These are phyloP conservation scores for Aricia artaxerxes DNA, from an alignment of 2,888 invertebrate genomes.

Conservation along the genomic window DNA sequence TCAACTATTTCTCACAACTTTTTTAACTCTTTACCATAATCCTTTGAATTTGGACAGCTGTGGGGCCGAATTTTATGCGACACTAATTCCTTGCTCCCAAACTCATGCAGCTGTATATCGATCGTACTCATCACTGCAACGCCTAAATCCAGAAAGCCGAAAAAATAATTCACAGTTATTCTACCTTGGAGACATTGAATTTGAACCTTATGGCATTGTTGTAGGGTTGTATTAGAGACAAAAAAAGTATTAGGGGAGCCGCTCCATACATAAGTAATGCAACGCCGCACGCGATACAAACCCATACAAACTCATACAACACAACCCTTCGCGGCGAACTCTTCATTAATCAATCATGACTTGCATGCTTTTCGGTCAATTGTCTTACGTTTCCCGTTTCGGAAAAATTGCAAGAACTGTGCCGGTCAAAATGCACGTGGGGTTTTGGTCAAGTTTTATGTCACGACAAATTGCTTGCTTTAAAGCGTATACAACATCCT, in stretches of 20 bases:
- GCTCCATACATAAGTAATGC: conserved; percentile 75
- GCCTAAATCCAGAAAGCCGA: conserved; percentile 65
- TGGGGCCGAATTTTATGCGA: neutral
- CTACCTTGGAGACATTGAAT: neutral
- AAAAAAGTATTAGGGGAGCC: conserved; percentile 58
- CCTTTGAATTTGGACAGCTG: neutral
- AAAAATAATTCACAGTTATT: neutral
- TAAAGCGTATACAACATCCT: neutral
- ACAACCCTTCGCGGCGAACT: conserved; percentile 54
- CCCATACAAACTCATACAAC: conserved; percentile 58
- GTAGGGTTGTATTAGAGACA: conserved; percentile 34
- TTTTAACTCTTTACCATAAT: neutral
- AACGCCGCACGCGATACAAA: conserved; percentile 69
- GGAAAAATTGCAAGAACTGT: neutral
- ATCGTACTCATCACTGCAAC: conserved; percentile 61
- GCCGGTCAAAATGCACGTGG: neutral
- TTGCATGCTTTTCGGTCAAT: conserved; percentile 45
- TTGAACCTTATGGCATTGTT: neutral
- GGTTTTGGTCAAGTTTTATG: neutral
- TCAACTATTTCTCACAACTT: neutral
- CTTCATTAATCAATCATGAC: conserved; percentile 67
- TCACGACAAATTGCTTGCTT: neutral
- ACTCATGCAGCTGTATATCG: conserved; percentile 50
- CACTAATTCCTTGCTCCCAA: neutral
- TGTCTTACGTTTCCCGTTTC: conserved; percentile 17